Evolutionary conservation across 2,888 invertebrate genomes (phyloP).

Genomic region (Stictocephala bisonia): DNA sequence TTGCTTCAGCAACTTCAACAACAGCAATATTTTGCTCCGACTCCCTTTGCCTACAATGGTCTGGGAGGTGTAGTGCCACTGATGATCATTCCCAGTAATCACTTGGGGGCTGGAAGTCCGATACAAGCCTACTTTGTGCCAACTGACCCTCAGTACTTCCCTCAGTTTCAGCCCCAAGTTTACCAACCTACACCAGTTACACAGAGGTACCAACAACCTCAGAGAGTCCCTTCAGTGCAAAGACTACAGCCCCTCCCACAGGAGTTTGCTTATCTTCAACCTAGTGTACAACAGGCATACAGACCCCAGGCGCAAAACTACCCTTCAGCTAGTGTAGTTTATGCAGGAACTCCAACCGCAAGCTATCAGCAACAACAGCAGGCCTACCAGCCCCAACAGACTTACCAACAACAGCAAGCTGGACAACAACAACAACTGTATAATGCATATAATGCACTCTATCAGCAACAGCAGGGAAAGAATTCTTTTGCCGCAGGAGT

Average conservation of each 20-base stretch:
- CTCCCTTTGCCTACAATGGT: conserved; percentile 60
- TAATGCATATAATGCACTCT: conserved; percentile 55
- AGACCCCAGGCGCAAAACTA: neutral
- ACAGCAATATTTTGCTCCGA: conserved; percentile 48
- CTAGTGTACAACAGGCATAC: neutral
- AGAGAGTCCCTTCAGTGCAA: neutral
- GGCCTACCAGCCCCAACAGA: neutral
- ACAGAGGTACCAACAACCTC: conserved; percentile 31
- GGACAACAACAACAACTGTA: conserved; percentile 32
- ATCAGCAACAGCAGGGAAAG: conserved; percentile 63
- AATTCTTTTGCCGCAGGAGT: conserved; percentile 61
- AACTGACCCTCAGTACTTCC: conserved; percentile 23
- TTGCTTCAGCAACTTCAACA: conserved; percentile 47
- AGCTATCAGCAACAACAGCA: neutral
- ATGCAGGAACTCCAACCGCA: neutral
- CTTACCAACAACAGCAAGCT: conserved; percentile 8
- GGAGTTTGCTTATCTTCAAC: neutral
- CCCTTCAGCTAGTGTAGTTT: neutral
- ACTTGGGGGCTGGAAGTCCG: conserved; percentile 17
- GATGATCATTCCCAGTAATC: conserved; percentile 44
- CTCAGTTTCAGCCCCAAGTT: conserved; percentile 16
- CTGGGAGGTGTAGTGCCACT: conserved; percentile 40
- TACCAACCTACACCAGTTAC: conserved; percentile 17
- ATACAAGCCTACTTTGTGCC: conserved; percentile 43
- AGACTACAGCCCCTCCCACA: conserved; percentile 23